Evolutionary conservation across 2,113 vertebrate species (phyloP), one percentile per base, ranked within the genome.

Genomic region (Platichthys flesus): DNA sequence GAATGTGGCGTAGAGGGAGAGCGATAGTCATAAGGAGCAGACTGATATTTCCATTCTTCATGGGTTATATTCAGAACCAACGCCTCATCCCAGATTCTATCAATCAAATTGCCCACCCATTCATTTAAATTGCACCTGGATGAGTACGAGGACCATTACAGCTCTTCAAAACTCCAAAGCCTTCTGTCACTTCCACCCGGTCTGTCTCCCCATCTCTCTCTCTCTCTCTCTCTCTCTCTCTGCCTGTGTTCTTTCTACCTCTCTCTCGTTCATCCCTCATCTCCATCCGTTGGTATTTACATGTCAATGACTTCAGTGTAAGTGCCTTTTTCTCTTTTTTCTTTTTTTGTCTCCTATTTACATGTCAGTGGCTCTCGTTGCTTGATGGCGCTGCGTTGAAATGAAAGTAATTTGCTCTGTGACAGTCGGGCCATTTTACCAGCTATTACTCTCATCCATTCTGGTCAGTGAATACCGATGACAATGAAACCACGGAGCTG

Each of bases 401-500:
- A 86, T 88, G 83, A 88, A 90, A 90, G 90, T 89, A 85, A 91
- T 93, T 93, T 92, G 88, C 88, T 88, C 74, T 47, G 80, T 88
- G 90, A 90, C 86, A 87, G 87, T 87, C 75, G 31, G 83, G 81
- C 88, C 85, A 87, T 92, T 91, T 92, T 91, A 85, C 77, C 83
- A 91, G 90, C 90, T 85, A 92, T 91, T 92, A 91, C 84, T 81
- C 87, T 88, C 92, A 85, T 87, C 75, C 80, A 82, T 86, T 91
- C 87, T 91, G 91, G 90, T 91, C 91, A 91, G 83, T 90, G 87
- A 90, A 87, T 84, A 82, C 85, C 82, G 81, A 91, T 91, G 89
- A 84, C 87, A 86, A 88, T 87, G 82, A 86, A 89, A 90, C 72
- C 86, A 83, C 28, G 74, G 86, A 89, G 89, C 89, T 87, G 90